Percentiles rank a stretch among this genome's conserved stretches.
These are phyloP conservation scores for Syngnathus floridae DNA, from an alignment of 2,113 vertebrate genomes.

Conservation along the genomic window DNA sequence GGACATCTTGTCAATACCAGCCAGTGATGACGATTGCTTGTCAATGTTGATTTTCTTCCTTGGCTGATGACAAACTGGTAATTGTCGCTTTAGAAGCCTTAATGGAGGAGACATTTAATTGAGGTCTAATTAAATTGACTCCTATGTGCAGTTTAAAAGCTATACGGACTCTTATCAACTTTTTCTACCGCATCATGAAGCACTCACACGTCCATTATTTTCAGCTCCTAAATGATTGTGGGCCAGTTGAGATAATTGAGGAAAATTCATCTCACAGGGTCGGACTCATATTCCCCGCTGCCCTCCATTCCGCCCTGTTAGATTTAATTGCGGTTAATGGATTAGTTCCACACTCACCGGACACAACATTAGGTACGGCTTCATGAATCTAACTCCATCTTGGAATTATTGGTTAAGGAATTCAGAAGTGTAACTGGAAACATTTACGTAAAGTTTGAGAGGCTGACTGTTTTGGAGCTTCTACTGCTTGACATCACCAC, in stretches of 20 bases:
- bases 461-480: too few relatives aligned
- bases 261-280: not conserved
- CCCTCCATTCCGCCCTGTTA: not conserved
- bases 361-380: not conserved
- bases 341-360: not conserved
- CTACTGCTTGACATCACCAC: too few relatives aligned
- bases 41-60: not conserved
- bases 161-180: not conserved
- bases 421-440: not conserved
- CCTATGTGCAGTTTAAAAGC: not conserved
- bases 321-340: not conserved
- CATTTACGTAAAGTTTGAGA: not conserved
- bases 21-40: constrained; percentile 5
- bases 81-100: not conserved
- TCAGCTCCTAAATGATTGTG: constrained; percentile 9
- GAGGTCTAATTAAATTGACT: not conserved
- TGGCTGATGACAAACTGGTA: not conserved
- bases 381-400: too few relatives aligned
- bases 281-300: not conserved
- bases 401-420: not conserved
- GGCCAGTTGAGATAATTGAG: not conserved
- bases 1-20: constrained; percentile 21
- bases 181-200: not conserved
- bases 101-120: not conserved
- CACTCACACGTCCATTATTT: not conserved